phyloP scores from a whole-genome alignment of 2,797 vertebrate species.

The Muscicapa striata region DNA sequence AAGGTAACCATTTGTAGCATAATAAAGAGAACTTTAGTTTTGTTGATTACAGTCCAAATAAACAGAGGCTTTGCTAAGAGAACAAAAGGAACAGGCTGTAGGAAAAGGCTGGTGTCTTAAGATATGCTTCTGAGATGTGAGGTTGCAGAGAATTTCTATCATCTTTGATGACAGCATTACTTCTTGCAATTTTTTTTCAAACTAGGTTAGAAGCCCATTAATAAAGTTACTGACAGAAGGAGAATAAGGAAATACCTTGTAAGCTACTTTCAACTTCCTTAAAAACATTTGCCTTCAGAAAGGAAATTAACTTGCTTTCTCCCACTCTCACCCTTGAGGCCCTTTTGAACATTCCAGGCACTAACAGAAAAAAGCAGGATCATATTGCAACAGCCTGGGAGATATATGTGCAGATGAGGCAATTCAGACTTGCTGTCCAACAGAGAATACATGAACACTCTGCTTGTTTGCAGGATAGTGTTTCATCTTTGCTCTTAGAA shows the following conservation, averaged over 20 bases:
- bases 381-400: slow-evolving; percentile 34
- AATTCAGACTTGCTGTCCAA: slow-evolving; percentile 23
- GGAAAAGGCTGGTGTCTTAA: background rate
- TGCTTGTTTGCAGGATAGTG: slow-evolving; percentile 24
- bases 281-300: slow-evolving; percentile 38
- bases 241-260: slow-evolving; percentile 27
- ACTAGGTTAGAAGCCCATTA: background rate
- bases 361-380: slow-evolving; percentile 37
- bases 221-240: background rate
- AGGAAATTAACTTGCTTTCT: slow-evolving; percentile 62
- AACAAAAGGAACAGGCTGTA: background rate
- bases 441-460: slow-evolving; percentile 28
- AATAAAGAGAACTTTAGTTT: background rate
- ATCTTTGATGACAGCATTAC: background rate
- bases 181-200: background rate
- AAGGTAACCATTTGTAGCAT: background rate
- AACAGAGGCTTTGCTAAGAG: background rate
- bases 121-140: background rate
- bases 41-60: background rate
- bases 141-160: background rate
- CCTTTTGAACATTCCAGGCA: slow-evolving; percentile 42
- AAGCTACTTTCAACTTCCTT: slow-evolving; percentile 41
- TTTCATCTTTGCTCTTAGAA: slow-evolving; percentile 31
- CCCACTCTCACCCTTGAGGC: slow-evolving; percentile 47
- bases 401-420: slow-evolving; percentile 48